These are phyloP conservation scores for Bradypus variegatus DNA, from an alignment of 2,797 vertebrate species.

Conservation along the genomic window DNA sequence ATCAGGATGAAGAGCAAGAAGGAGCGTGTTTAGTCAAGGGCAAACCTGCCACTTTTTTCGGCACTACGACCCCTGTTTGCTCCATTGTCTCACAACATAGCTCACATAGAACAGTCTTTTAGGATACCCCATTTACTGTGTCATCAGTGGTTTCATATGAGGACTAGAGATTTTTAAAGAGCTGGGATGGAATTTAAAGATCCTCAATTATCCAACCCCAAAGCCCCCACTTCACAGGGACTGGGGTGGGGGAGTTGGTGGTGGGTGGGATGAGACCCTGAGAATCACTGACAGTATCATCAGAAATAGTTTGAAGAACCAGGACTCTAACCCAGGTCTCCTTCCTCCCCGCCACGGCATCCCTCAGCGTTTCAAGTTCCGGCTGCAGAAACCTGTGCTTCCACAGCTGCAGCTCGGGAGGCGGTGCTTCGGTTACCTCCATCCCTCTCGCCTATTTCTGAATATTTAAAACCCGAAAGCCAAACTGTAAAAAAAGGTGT, in stretches of 20 bases:
- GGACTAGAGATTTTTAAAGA: neutral
- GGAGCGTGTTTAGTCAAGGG: neutral
- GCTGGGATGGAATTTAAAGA: neutral
- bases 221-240: neutral
- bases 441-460: neutral
- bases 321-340: neutral
- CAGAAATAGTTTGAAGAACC: neutral
- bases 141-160: neutral
- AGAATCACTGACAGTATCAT: neutral
- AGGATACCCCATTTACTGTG: neutral
- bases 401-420: too few species aligned
- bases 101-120: neutral
- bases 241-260: neutral
- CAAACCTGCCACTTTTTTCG: neutral
- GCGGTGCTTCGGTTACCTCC: accelerated
- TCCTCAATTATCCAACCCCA: neutral
- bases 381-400: accelerated
- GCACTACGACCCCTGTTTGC: neutral
- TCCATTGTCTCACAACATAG: neutral
- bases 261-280: too few species aligned
- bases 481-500: neutral
- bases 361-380: neutral
- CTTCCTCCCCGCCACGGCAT: neutral
- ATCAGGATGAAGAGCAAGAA: neutral
- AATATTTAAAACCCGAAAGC: neutral